phyloP scores from a whole-genome alignment of 2,888 invertebrate species.

The Nephrotoma flavescens region DNA sequence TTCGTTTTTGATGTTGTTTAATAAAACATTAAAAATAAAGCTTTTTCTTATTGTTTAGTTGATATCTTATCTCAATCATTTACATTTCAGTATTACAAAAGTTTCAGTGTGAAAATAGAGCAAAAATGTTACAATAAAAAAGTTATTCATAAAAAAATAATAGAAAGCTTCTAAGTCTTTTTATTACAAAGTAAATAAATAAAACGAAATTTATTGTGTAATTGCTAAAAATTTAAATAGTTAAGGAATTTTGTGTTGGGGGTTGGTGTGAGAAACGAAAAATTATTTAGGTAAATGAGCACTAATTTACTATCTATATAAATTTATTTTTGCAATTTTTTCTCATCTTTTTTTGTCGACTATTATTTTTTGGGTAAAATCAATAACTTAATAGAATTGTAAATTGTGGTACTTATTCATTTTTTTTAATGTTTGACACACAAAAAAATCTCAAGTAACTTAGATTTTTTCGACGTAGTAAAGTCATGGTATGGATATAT shows the following conservation, averaged over 20 bases:
- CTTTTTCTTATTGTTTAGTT: neutral
- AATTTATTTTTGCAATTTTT: neutral
- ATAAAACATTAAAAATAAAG: neutral
- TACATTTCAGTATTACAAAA: neutral
- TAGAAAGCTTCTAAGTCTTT: neutral
- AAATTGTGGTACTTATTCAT: neutral
- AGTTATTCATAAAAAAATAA: neutral
- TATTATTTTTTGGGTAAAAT: neutral
- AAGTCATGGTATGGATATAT: neutral
- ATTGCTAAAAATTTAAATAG: neutral
- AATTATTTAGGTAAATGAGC: neutral
- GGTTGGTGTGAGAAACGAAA: neutral
- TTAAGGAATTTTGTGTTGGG: neutral
- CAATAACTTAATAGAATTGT: neutral
- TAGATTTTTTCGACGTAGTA: neutral
- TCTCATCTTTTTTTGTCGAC: neutral
- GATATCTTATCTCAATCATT: neutral
- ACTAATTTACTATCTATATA: neutral
- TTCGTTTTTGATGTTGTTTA: neutral
- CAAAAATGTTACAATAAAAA: neutral
- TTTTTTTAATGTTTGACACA: neutral
- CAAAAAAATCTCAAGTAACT: neutral
- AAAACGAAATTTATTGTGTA: neutral
- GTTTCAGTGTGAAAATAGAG: neutral
- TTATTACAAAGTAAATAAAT: neutral